phyloP scores from a whole-genome alignment of 2,888 invertebrate genomes.

The Uropetala carovei region DNA sequence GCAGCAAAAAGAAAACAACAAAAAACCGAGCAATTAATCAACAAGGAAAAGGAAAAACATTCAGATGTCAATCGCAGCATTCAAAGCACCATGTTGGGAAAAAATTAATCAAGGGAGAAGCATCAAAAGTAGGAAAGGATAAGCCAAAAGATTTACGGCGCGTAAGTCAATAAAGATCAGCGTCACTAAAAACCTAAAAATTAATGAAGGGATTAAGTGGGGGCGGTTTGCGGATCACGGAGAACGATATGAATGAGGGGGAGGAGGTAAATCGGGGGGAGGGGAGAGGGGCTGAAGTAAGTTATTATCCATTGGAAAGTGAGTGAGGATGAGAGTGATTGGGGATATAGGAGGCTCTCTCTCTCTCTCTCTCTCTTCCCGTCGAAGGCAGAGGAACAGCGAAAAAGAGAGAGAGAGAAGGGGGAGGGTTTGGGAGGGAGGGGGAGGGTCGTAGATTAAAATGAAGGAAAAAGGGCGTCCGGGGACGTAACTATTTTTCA shows the following conservation, averaged over 20 bases:
- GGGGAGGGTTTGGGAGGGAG: background rate
- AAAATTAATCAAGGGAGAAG: slow-evolving; percentile 34
- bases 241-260: background rate
- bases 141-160: slow-evolving; percentile 8
- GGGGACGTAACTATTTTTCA: slow-evolving; percentile 24
- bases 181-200: slow-evolving; percentile 8
- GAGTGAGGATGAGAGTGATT: background rate
- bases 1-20: background rate
- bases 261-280: background rate
- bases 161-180: slow-evolving; percentile 19
- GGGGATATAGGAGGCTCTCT: background rate
- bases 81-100: background rate
- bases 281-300: too few species aligned
- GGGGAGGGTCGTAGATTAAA: background rate
- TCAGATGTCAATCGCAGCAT: background rate
- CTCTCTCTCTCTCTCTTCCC: too few species aligned
- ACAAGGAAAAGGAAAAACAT: background rate
- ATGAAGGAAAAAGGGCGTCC: background rate
- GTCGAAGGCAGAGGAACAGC: background rate
- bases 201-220: background rate
- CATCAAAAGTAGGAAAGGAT: background rate
- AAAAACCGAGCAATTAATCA: slow-evolving; percentile 2
- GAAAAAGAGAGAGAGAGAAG: background rate
- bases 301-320: too few species aligned
- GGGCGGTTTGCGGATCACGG: background rate